Evolutionary conservation across 2,113 vertebrate species (phyloP).

Genomic region (Actenoides lindsayi): DNA sequence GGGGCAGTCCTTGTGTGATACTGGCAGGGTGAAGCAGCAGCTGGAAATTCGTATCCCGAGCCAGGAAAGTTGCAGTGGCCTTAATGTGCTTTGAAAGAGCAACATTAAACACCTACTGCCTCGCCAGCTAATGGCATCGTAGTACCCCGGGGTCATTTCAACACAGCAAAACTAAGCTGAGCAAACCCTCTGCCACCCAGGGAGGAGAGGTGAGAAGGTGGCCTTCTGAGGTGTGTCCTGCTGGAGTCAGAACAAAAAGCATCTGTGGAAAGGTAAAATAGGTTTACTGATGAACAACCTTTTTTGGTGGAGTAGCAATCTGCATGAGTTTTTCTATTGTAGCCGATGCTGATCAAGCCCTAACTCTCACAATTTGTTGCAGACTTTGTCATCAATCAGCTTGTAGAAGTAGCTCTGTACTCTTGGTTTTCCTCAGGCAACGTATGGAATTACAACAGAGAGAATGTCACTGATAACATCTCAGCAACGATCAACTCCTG

Average conservation of each 20-base stretch:
- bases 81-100: conserved; percentile 30
- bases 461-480: background rate
- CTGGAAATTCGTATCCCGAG: background rate
- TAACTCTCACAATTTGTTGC: background rate
- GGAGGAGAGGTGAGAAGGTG: background rate
- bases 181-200: background rate
- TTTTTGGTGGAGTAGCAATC: background rate
- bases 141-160: background rate
- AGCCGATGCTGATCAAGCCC: background rate
- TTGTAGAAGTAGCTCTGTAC: background rate
- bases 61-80: background rate
- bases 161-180: background rate
- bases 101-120: conserved; percentile 4
- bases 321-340: background rate
- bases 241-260: background rate
- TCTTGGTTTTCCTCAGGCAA: background rate
- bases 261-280: background rate
- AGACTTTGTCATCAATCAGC: background rate
- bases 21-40: background rate
- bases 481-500: background rate
- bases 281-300: background rate
- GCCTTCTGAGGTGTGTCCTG: background rate
- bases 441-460: background rate
- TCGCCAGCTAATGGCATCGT: conserved; percentile 4
- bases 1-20: background rate